These are phyloP conservation scores for Synergus gifuensis DNA, from an alignment of 2,888 invertebrate genomes.

Conservation along the genomic window DNA sequence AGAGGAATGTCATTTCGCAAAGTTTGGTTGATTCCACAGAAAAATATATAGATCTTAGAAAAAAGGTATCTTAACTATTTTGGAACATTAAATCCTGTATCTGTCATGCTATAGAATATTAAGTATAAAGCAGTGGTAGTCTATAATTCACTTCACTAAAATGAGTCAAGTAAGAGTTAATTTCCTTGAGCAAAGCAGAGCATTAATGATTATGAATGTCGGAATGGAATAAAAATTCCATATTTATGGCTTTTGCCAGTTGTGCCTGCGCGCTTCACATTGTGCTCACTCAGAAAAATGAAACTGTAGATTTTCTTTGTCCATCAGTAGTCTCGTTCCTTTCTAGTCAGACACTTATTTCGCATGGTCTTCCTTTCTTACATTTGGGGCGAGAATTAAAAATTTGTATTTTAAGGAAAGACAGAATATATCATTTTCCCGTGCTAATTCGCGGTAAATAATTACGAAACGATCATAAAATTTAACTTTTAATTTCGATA, in stretches of 20 bases:
- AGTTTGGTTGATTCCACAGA: too few species aligned
- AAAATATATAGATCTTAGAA: too few species aligned
- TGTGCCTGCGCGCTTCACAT: too few species aligned
- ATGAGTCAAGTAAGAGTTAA: slow-evolving; percentile 15
- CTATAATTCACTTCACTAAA: slow-evolving; percentile 3
- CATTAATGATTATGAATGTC: slow-evolving; percentile 16
- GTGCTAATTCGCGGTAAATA: neutral
- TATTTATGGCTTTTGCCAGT: neutral
- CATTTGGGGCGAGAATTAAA: too few species aligned
- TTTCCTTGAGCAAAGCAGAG: slow-evolving; percentile 16
- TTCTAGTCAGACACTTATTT: too few species aligned
- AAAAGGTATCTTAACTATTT: too few species aligned
- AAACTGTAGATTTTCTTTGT: neutral
- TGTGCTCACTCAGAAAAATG: neutral
- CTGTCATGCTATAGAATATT: slow-evolving; percentile 1
- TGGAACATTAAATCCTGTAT: neutral
- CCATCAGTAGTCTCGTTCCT: too few species aligned
- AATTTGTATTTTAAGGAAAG: neutral
- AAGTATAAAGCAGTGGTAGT: slow-evolving; percentile 3
- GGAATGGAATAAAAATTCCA: slow-evolving; percentile 11
- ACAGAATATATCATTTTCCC: neutral
- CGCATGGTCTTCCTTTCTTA: too few species aligned
- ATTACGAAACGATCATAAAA: neutral
- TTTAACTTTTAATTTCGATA: slow-evolving; percentile 1
- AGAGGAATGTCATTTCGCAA: too few species aligned